Conservation (phyloP, 2,797 vertebrate genomes). For the Xenops minutus region DNA sequence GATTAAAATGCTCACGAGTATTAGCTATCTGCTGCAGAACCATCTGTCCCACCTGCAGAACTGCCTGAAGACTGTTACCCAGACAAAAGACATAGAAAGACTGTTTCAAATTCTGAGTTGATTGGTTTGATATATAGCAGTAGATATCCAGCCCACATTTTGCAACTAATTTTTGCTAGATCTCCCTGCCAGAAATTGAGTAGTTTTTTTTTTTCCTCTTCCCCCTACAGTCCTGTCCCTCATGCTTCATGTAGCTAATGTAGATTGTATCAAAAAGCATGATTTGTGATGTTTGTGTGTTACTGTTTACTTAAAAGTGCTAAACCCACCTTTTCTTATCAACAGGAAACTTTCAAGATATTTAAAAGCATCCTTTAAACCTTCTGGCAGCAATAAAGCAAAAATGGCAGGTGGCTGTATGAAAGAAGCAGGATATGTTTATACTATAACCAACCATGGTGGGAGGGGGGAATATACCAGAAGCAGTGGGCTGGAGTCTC, state of each 20-base stretch:
- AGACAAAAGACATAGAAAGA: not conserved
- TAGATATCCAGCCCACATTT: not conserved
- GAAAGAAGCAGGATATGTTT: conserved; percentile 68
- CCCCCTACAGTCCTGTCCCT: not conserved
- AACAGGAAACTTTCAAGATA: conserved; percentile 75
- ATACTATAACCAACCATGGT: conserved; percentile 24
- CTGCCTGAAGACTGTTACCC: not conserved
- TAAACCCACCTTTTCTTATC: conserved; percentile 75
- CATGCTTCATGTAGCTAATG: conserved; percentile 30
- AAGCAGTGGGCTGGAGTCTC: not conserved
- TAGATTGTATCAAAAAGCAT: conserved; percentile 69
- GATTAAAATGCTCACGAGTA: not conserved
- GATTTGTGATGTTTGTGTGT: conserved; percentile 71
- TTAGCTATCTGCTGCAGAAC: not conserved
- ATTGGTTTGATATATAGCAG: not conserved
- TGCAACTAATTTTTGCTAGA: not conserved
- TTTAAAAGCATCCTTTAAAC: conserved; percentile 76
- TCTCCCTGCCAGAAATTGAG: not conserved
- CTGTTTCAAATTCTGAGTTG: not conserved
- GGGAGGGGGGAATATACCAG: not conserved
- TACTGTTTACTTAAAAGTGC: conserved; percentile 72
- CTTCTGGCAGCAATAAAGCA: conserved; percentile 68
- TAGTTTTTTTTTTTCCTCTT: not conserved
- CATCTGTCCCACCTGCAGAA: not conserved
- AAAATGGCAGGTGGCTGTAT: conserved; percentile 71